Percentiles rank a stretch among this genome's conserved stretches.
Conservation (phyloP, 2,113 vertebrate genomes). For the Mus musculus region DNA sequence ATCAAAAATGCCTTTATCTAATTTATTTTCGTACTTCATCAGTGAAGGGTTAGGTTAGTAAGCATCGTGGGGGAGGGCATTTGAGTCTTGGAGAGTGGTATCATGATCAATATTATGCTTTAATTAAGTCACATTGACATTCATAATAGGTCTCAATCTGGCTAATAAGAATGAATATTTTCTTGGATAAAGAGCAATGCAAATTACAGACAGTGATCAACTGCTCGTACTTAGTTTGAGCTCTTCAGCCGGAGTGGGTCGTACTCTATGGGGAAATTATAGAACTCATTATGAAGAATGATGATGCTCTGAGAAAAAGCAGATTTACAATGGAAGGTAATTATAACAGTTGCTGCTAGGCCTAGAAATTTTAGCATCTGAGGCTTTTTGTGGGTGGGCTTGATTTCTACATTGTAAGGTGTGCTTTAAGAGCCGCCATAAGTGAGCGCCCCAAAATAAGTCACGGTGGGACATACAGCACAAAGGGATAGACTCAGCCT, state of each 20-base stretch:
- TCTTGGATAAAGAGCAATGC: conserved; percentile 66
- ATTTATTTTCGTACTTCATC: conserved; percentile 73
- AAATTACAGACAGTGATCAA: conserved; percentile 74
- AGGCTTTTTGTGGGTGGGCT: conserved; percentile 64
- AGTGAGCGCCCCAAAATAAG: conserved; percentile 53
- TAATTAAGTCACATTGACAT: conserved; percentile 80
- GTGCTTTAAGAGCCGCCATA: conserved; percentile 18
- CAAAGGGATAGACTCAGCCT: background rate
- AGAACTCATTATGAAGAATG: conserved; percentile 81
- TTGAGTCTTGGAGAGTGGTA: conserved; percentile 49
- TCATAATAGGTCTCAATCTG: conserved; percentile 76
- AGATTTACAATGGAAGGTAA: conserved; percentile 76
- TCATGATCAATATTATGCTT: conserved; percentile 78
- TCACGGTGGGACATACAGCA: background rate
- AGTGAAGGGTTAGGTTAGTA: conserved; percentile 54
- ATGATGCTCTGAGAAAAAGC: conserved; percentile 71
- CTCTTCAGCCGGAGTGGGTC: conserved; percentile 76
- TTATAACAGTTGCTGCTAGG: conserved; percentile 71
- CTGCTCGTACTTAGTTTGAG: conserved; percentile 52
- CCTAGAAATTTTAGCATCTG: conserved; percentile 68
- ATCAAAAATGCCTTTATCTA: conserved; percentile 67
- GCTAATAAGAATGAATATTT: conserved; percentile 79
- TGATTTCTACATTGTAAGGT: conserved; percentile 57
- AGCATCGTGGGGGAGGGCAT: conserved; percentile 61
- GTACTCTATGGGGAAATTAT: conserved; percentile 79